Evolutionary conservation across 2,888 invertebrate species (phyloP), one percentile per base, ranked within the genome.

Genomic region (Dolomedes plantarius): DNA sequence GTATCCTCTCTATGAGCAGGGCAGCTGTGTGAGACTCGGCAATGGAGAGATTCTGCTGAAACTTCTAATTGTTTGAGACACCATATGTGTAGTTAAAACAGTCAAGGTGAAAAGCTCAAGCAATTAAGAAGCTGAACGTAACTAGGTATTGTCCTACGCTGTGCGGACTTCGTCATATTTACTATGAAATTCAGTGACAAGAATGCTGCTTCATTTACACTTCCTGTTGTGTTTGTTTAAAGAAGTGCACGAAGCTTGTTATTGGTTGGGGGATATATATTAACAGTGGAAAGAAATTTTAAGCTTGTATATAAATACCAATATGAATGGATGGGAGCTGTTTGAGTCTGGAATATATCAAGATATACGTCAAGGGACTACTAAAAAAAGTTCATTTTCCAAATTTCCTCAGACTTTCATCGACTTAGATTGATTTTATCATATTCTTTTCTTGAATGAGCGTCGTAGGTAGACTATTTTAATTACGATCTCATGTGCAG

Each of bases 371-470:
- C 32, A 46, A 41, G 6, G n/a, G 62, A 56, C 27, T 73, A 67
- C 65, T 46, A 77, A 46, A 27, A 39, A 77, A 64, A 36, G 50
- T 50, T 77, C 77, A 67, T 73, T 65, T 76, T 76, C 72, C 77
- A 77, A 77, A 83, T 77, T 83, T 83, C 56, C 77, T 69, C 50
- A 81, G 69, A 32, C 83, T 65, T 77, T 77, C 67, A 76, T 72
- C 72, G 16, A 67, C 56, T 65, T 68, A 81, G 64, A 31, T 39
- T 71, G 32, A 67, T 36, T 41, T 71, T 75, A 68, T 72, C 76
- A 67, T 32, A 19, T 50, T 16, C 72, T 76, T 71, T 41, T 77
- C 32, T 67, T 67, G 65, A 41, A 39, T 39, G 50, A 69, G 31
- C 71, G 72, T 77, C 29, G 50, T 83, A 83, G 83, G 29, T 83